Evolutionary conservation across 2,888 invertebrate genomes (phyloP), one percentile per base, ranked within the genome.

Genomic region (Marasmarcha lunaedactyla): DNA sequence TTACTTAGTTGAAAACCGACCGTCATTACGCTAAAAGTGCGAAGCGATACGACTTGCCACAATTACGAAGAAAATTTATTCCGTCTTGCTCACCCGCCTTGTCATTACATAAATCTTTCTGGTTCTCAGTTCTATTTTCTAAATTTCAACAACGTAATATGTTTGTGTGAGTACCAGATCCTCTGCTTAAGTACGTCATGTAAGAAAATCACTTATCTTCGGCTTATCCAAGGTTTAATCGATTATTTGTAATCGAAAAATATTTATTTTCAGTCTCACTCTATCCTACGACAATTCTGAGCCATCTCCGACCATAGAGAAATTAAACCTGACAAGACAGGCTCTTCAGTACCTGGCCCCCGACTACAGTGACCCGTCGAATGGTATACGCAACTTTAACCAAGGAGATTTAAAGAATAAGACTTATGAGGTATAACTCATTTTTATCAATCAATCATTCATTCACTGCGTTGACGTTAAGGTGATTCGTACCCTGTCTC

Each of bases 291-390:
- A 71, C 10, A 53, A 57, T 0, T 63, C 69, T 3, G 35, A 47
- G 0, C 55, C 64, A 1, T 50, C 57, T 0, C 45, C 46, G 0
- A 49, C 48, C 1, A 51, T 66, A 0, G 70, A 71, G 7, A 72
- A 76, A 44, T 42, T 74, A 0, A 63, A 72, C n/a, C 52, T 78
- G 0, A 55, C 54, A 3, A 4, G n/a, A 10, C 4, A 4, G n/a
- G 2, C n/a, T 9, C 9, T 30, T n/a, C 30, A 30, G 30, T 78
- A 79, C 34, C 61, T 59, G 0, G 62, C 65, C 0, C 71, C 70
- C 0, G 70, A 67, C 14, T 77, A 64, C 38, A 63, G 54, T 2
- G 66, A 79, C 14, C 74, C 77, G 0, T 67, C 69, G 0, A 74
- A 71, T 2, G 77, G 76, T 0, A 77, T 81, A 3, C 52, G 59